Percentiles rank a stretch among this genome's conserved stretches.
Conservation (phyloP, 2,888 invertebrate genomes). For the Chirona hameri region DNA sequence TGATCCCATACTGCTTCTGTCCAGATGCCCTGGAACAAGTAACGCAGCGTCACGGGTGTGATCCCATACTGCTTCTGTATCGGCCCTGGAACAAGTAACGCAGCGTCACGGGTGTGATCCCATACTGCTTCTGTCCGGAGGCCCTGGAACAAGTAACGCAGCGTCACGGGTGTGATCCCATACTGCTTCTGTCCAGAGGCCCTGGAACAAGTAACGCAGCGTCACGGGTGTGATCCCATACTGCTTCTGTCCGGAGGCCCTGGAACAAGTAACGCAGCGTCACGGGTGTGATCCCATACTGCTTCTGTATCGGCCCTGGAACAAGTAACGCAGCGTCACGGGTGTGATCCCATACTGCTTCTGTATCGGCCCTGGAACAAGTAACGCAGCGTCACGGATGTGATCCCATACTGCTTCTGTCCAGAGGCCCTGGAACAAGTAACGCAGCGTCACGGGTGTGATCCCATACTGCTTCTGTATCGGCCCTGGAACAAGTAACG, state of each 20-base stretch:
- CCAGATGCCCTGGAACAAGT: too few species aligned
- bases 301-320: neutral
- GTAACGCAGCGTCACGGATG: neutral
- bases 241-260: constrained; percentile 44
- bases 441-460: neutral
- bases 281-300: constrained; percentile 44
- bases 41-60: neutral
- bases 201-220: too few species aligned
- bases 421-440: too few species aligned
- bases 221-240: neutral
- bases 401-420: constrained; percentile 44
- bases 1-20: constrained; percentile 44
- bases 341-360: constrained; percentile 44
- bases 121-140: constrained; percentile 44
- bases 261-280: too few species aligned
- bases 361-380: too few species aligned
- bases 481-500: too few species aligned
- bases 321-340: neutral
- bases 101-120: neutral
- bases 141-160: too few species aligned
- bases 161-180: neutral
- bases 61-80: constrained; percentile 44
- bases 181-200: constrained; percentile 44
- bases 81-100: too few species aligned
- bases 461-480: constrained; percentile 44